Evolutionary conservation across 2,888 invertebrate species (phyloP), one percentile per base, ranked within the genome.

Genomic region (Trypoxylon attenuatum): DNA sequence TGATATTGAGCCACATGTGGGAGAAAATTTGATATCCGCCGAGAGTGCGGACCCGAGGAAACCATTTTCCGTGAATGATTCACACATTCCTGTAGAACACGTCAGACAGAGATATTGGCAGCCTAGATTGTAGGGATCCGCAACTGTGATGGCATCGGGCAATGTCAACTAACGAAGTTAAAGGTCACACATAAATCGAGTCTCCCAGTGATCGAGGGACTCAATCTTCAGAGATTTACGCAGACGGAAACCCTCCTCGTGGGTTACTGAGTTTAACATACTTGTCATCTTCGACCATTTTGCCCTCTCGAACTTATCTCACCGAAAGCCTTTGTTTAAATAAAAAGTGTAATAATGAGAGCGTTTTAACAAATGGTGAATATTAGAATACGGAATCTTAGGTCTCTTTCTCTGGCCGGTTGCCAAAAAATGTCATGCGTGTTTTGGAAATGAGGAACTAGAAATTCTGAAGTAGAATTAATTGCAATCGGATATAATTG

Each of bases 111-210:
- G 33, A 46, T 51, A 60, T 58, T 38, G 63, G 55, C 58, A 59
- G 43, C 19, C 22, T 29, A 16, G 22, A 39, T 61, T 27, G 8
- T n/a, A n/a, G 1, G 10, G 5, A 27, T 27, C 38, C 38, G 10
- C 21, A 13, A 3, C 18, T 4, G 25, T 23, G 5, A 18, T 6
- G 18, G 19, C 25, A 16, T 45, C 27, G 57, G 58, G 21, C 54
- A 33, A 43, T 39, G 52, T 33, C 21, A 45, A 42, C 46, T 57
- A 52, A 69, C 62, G 55, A 58, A 54, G 55, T 55, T 47, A 62
- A 69, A 66, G 51, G 69, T 66, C 61, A n/a, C 45, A 25, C 52
- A 55, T 61, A 61, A 66, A 65, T 69, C 55, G 62, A 29, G 10
- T n/a, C 4, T 6, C 33, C 45, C 19, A 10, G 27, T 21, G 42